Percentiles rank a stretch among this genome's conserved stretches.
Evolutionary conservation across 1,140 invertebrate genomes (phyloP).

Genomic region (Temnothorax nylanderi): DNA sequence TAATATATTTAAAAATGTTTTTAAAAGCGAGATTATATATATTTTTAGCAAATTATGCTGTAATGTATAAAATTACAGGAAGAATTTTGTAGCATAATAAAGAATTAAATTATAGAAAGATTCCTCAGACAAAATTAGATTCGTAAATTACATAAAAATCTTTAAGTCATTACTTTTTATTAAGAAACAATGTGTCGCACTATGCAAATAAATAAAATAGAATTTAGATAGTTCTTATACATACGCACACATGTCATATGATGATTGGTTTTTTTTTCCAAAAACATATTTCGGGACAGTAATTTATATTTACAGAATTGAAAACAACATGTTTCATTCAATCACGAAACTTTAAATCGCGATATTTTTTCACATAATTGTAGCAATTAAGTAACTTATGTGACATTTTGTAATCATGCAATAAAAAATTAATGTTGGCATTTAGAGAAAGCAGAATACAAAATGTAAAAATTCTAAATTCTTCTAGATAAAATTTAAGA

Average conservation of each 20-base stretch:
- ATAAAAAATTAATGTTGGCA: constrained; percentile 63
- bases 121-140: constrained; percentile 11
- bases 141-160: neutral
- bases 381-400: constrained; percentile 61
- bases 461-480: constrained; percentile 59
- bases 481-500: constrained; percentile 34
- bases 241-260: neutral
- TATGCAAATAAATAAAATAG: constrained; percentile 22
- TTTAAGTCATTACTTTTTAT: neutral
- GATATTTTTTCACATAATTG: constrained; percentile 13
- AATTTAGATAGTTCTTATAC: neutral
- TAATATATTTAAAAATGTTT: constrained; percentile 16
- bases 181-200: neutral
- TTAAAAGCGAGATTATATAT: constrained; percentile 19
- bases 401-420: constrained; percentile 70
- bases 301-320: constrained; percentile 49
- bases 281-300: neutral
- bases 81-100: neutral
- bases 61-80: constrained; percentile 24
- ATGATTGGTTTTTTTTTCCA: neutral
- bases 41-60: neutral
- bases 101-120: constrained; percentile 18
- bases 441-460: constrained; percentile 69
- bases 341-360: constrained; percentile 8
- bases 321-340: constrained; percentile 27